Evolutionary conservation across 1,140 invertebrate species (phyloP), one percentile per base, ranked within the genome.

Genomic region (Anoplophora glabripennis): DNA sequence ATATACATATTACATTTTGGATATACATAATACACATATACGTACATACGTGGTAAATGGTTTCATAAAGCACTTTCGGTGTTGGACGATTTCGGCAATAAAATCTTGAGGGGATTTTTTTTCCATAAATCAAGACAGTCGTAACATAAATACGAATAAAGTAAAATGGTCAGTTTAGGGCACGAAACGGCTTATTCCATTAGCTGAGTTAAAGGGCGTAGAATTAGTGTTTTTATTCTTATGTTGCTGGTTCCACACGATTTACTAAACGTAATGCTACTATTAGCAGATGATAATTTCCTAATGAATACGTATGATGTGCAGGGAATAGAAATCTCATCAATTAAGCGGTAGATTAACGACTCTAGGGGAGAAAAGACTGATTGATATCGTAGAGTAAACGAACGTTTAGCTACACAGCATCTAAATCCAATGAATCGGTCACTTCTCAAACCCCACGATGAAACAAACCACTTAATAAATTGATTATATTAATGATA

Each of bases 261-360:
- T 70, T 72, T 67, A 68, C 52, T 65, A 53, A 59, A 52, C 47
- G 59, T 69, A 71, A 66, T 72, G 65, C 63, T 55, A 53, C 68
- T 70, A 73, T 69, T 72, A 73, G 71, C 66, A 65, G 71, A 72
- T n/a, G n/a, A n/a, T 72, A 73, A 73, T 73, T 71, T 70, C 65
- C 66, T 73, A 73, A 73, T 73, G 71, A 73, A 73, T 71, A 73
- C 70, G 70, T 71, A 73, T 70, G 68, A 73, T 64, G 65, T 68
- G 64, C 53, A 64, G 55, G 59, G 59, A 65, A 52, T 55, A 35
- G 55, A 59, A 61, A 52, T 58, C 46, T 12, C 62, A 71, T 68
- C 70, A 67, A 73, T 72, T 72, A 73, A 71, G 65, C 69, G 64
- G 62, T 66, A 61, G 70, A 73, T 73, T 71, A 73, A 73, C 68